Percentiles rank a stretch among this genome's conserved stretches.
Conservation (phyloP, 1,140 invertebrate genomes). For the Aphelenchoides avenae region DNA sequence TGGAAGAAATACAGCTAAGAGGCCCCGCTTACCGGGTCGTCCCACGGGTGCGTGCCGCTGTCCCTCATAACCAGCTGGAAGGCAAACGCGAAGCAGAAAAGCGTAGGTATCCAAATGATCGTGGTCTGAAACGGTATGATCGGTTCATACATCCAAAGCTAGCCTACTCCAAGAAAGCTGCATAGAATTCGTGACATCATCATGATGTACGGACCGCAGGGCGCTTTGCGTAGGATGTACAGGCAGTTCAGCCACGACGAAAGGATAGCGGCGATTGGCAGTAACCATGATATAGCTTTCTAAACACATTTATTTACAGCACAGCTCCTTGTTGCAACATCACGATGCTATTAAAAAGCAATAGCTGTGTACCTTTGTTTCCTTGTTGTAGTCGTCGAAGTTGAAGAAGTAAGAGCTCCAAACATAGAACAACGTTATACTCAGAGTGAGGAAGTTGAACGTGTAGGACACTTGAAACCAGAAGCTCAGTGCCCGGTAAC, state of each 20-base stretch:
- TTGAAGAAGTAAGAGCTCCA: conserved; percentile 41
- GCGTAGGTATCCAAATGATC: conserved; percentile 48
- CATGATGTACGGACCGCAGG: conserved; percentile 45
- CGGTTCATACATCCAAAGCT: too few relatives aligned
- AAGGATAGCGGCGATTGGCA: conserved; percentile 46
- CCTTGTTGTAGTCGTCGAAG: conserved; percentile 42
- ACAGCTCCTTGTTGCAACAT: too few relatives aligned
- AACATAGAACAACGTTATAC: conserved; percentile 38
- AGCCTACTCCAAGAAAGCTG: conserved; percentile 28
- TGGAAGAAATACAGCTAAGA: too few relatives aligned
- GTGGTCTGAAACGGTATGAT: conserved; percentile 40
- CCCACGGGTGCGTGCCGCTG: conserved; percentile 41
- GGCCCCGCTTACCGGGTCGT: conserved; percentile 30
- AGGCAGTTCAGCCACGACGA: conserved; percentile 48
- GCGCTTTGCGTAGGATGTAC: conserved; percentile 43
- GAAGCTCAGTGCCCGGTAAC: conserved; percentile 15
- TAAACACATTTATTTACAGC: too few relatives aligned
- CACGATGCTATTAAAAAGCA: conserved; percentile 9
- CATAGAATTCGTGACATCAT: conserved; percentile 44
- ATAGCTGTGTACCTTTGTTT: conserved; percentile 23
- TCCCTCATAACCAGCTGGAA: conserved; percentile 46
- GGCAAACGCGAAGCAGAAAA: conserved; percentile 42
- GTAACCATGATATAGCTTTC: conserved; percentile 40
- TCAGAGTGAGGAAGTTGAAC: conserved; percentile 37
- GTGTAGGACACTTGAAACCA: conserved; percentile 46